A percentile compares a stretch with the other conserved stretches of the same genome.
Evolutionary conservation across 2,797 vertebrate species (phyloP).

Genomic region (Sternarchorhynchus goeldii): DNA sequence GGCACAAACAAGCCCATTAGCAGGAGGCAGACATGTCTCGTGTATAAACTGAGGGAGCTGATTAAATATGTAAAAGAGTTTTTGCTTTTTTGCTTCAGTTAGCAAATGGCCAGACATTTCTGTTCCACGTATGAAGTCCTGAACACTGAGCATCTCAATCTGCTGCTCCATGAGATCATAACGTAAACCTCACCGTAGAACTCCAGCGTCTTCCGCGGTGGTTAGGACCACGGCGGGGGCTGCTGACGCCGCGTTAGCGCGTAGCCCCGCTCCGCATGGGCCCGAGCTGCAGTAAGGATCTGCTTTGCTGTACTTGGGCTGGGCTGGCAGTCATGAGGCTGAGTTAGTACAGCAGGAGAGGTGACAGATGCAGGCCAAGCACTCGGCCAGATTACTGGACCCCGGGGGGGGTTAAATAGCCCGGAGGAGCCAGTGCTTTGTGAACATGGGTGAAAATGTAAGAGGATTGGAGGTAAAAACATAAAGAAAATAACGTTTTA

Average conservation of each 20-base stretch:
- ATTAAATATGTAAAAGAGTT: slow-evolving; percentile 49
- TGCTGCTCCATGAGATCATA: background rate
- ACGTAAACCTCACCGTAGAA: background rate
- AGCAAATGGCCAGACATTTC: background rate
- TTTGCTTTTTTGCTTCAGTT: slow-evolving; percentile 1
- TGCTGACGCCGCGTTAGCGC: no score
- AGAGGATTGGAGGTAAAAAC: slow-evolving; percentile 9
- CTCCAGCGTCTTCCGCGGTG: background rate
- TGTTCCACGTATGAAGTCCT: background rate
- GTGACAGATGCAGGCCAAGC: slow-evolving; percentile 49
- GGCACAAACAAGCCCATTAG: slow-evolving; percentile 61
- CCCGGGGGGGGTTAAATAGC: slow-evolving; percentile 24
- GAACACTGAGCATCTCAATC: background rate
- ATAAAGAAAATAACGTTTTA: background rate
- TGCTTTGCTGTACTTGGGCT: slow-evolving; percentile 45
- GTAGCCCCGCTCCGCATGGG: slow-evolving; percentile 42
- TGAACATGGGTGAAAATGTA: slow-evolving; percentile 17
- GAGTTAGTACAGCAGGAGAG: slow-evolving; percentile 46
- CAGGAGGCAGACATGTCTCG: slow-evolving; percentile 35
- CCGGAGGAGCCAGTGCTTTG: slow-evolving; percentile 16
- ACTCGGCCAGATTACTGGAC: slow-evolving; percentile 31
- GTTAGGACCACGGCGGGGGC: no score
- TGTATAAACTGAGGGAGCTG: slow-evolving; percentile 42
- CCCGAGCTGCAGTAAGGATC: slow-evolving; percentile 26
- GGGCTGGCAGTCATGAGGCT: slow-evolving; percentile 30